A percentile compares a stretch with the other conserved stretches of the same genome.
phyloP scores from a whole-genome alignment of 2,797 vertebrate genomes.

The Enteromius unitaeniatus region DNA sequence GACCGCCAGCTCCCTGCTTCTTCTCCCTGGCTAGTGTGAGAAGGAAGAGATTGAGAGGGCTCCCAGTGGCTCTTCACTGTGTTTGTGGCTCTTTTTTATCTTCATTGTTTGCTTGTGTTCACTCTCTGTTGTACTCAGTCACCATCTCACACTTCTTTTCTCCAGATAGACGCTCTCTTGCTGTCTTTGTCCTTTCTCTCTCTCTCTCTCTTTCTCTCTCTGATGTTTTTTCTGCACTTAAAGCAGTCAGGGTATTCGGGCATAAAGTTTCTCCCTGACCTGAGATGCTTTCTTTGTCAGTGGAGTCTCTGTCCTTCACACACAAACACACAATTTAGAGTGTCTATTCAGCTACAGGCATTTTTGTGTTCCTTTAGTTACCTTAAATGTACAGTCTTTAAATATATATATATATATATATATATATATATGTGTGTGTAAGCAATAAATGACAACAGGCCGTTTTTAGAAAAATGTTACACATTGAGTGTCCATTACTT shows the following conservation, averaged over 20 bases:
- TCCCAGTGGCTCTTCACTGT: background rate
- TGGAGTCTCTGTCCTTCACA: background rate
- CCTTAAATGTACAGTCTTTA: too few relatives aligned
- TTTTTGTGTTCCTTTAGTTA: background rate
- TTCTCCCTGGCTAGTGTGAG: slow-evolving; percentile 24
- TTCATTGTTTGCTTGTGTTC: background rate
- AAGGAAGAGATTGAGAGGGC: background rate
- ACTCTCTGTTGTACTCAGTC: background rate
- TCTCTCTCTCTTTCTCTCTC: slow-evolving; percentile 1
- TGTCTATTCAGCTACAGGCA: background rate
- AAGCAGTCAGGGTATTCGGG: slow-evolving; percentile 34
- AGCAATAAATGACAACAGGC: too few relatives aligned
- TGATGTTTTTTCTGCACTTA: slow-evolving; percentile 48
- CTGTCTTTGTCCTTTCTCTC: background rate
- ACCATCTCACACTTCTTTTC: background rate
- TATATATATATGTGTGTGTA: too few relatives aligned
- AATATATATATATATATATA: too few relatives aligned
- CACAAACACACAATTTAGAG: background rate
- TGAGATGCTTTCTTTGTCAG: slow-evolving; percentile 25
- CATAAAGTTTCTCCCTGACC: slow-evolving; percentile 32
- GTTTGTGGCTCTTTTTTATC: slow-evolving; percentile 14
- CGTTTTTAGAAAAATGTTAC: too few relatives aligned
- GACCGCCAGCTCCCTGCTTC: slow-evolving; percentile 25
- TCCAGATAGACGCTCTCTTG: background rate
- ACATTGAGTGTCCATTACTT: too few relatives aligned